Evolutionary conservation across 1,140 invertebrate species (phyloP), one percentile per base, ranked within the genome.

Genomic region (Kradibia gibbosae): DNA sequence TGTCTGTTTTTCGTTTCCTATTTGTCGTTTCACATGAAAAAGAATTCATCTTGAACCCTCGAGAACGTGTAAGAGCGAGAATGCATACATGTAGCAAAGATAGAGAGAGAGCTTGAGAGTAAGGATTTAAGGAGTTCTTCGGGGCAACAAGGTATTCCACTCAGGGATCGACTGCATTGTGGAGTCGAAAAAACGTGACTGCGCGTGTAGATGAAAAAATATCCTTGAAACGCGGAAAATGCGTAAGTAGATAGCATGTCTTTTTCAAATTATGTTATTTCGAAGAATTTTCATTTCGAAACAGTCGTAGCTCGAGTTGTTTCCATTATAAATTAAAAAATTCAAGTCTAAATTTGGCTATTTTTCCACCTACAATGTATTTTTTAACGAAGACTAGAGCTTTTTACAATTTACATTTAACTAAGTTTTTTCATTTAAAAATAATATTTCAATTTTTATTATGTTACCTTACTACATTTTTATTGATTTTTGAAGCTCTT

Each of bases 101-200:
- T n/a, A n/a, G n/a, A n/a, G n/a, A n/a, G n/a, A n/a, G n/a, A n/a
- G n/a, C n/a, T n/a, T n/a, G n/a, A n/a, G 25, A 34, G 62, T 36
- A 11, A 22, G 45, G 50, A 71, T 22, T 76, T 39, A 20, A 65
- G 34, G 67, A 73, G 78, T 78, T 55, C 65, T 72, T 62, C 20
- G 72, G 20, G n/a, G 74, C 74, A 82, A 82, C 81, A 82, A 82
- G 76, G 57, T 82, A 82, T 82, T 78, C 70, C 81, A 82, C 81
- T 82, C 81, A 78, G 65, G 70, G 55, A 39, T 11, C 34, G 34
- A 22, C 62, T 78, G 65, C 62, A 78, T 42, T 71, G 5, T 20
- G 13, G 39, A 3, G 42, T 5, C 36, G 22, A 20, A n/a, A 39
- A 67, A 17, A 45, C 42, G 39, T n/a, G 60, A 28, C 39, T 20